A percentile compares a stretch with the other conserved stretches of the same genome.
phyloP scores from a whole-genome alignment of 1,140 invertebrate genomes.

The Bombyx mori region DNA sequence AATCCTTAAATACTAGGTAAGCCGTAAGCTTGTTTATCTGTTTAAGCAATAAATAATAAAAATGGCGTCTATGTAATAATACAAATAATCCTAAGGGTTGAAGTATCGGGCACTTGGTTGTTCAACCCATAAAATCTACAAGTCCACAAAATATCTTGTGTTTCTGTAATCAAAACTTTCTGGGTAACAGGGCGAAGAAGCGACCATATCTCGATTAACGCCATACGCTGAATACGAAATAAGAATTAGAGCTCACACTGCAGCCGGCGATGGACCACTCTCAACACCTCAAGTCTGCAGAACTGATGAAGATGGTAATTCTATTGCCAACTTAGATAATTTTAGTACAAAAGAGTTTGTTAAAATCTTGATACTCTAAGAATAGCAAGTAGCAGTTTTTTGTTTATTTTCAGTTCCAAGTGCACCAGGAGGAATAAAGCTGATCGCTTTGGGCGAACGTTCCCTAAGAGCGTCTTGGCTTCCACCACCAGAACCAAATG shows the following conservation, averaged over 20 bases:
- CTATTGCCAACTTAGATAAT: not conserved
- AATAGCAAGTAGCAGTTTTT: not conserved
- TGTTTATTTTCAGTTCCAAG: slow-evolving; percentile 78
- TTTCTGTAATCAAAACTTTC: no score
- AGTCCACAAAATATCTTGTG: no score
- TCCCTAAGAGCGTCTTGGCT: slow-evolving; percentile 89
- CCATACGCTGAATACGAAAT: slow-evolving; percentile 89
- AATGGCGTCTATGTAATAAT: no score
- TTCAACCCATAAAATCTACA: no score
- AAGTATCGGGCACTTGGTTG: no score
- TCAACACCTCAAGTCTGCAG: slow-evolving; percentile 83
- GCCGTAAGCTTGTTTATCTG: no score
- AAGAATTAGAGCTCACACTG: slow-evolving; percentile 86
- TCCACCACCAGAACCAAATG: slow-evolving; percentile 84
- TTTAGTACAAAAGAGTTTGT: not conserved
- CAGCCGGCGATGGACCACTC: slow-evolving; percentile 85
- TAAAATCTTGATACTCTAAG: not conserved
- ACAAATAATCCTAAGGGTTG: no score
- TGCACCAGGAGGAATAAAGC: slow-evolving; percentile 85
- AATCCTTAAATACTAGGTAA: no score
- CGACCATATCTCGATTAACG: slow-evolving; percentile 76
- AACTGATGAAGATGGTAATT: slow-evolving; percentile 84
- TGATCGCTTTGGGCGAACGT: slow-evolving; percentile 82
- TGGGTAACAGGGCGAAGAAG: slow-evolving; percentile 40
- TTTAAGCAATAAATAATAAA: no score